A percentile compares a stretch with the other conserved stretches of the same genome.
phyloP scores from a whole-genome alignment of 2,113 vertebrate species.

The Chelonoidis abingdonii region DNA sequence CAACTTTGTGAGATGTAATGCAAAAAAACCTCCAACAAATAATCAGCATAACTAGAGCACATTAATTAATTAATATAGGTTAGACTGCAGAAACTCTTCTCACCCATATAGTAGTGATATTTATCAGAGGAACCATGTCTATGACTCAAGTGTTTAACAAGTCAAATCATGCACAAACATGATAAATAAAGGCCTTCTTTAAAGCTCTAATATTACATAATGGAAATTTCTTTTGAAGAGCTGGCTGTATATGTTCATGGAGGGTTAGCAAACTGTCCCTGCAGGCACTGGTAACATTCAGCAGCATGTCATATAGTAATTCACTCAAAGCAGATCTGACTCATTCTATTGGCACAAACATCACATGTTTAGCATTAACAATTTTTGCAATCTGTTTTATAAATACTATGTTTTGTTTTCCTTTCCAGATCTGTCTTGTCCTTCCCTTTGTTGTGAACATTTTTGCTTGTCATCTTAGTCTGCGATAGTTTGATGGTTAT shows the following conservation, averaged over 20 bases:
- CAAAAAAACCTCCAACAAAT: not conserved
- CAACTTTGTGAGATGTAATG: not conserved
- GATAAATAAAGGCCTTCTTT: constrained; percentile 53
- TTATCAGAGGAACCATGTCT: constrained; percentile 57
- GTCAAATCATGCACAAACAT: constrained; percentile 34
- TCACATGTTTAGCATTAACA: constrained; percentile 65
- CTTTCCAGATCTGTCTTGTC: constrained; percentile 33
- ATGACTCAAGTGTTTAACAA: constrained; percentile 36
- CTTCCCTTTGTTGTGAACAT: constrained; percentile 47
- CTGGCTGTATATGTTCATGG: constrained; percentile 34
- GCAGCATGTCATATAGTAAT: constrained; percentile 61
- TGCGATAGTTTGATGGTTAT: constrained; percentile 56
- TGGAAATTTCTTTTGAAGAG: constrained; percentile 62
- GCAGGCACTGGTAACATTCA: constrained; percentile 53
- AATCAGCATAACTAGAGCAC: not conserved
- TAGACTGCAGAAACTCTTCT: constrained; percentile 26
- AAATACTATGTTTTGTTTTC: constrained; percentile 33
- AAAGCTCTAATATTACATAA: constrained; percentile 40
- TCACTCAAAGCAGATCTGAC: constrained; percentile 64
- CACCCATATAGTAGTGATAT: constrained; percentile 65
- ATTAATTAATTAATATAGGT: constrained; percentile 32
- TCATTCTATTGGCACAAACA: constrained; percentile 64
- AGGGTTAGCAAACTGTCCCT: constrained; percentile 70
- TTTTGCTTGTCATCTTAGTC: constrained; percentile 41
- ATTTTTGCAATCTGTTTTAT: constrained; percentile 46